These are phyloP conservation scores for Drosophila kanekoi DNA, from an alignment of 2,888 invertebrate species.

Conservation along the genomic window DNA sequence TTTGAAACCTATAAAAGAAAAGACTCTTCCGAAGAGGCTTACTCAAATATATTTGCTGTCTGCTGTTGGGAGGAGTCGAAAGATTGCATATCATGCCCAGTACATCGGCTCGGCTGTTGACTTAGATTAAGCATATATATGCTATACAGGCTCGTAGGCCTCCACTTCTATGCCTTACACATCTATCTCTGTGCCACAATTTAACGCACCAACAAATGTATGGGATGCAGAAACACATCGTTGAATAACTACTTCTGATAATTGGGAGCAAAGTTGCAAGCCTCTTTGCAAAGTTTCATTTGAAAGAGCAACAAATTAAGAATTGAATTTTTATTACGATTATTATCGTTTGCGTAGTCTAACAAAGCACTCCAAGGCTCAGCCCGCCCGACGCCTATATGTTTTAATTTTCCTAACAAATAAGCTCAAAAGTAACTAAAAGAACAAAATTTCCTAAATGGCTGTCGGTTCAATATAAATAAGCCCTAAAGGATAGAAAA, in stretches of 20 bases:
- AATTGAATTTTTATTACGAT: slow-evolving; percentile 5
- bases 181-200: neutral
- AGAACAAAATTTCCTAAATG: neutral
- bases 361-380: neutral
- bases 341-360: neutral
- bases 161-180: too few relatives aligned
- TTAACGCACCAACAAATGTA: neutral
- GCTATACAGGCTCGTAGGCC: too few relatives aligned
- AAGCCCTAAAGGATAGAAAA: slow-evolving; percentile 5
- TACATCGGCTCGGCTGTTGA: too few relatives aligned
- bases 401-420: neutral
- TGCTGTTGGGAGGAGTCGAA: too few relatives aligned
- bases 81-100: too few relatives aligned
- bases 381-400: neutral
- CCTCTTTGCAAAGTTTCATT: slow-evolving; percentile 6
- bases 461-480: slow-evolving; percentile 5
- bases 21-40: too few relatives aligned
- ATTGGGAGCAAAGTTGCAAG: slow-evolving; percentile 15
- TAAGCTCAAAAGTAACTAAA: neutral
- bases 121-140: too few relatives aligned
- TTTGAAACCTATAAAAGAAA: too few relatives aligned
- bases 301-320: slow-evolving; percentile 1
- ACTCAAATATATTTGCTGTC: too few relatives aligned
- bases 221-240: slow-evolving; percentile 1
- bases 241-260: slow-evolving; percentile 23